Evolutionary conservation across 2,113 vertebrate genomes (phyloP).

Genomic region (Paramisgurnus dabryanus): DNA sequence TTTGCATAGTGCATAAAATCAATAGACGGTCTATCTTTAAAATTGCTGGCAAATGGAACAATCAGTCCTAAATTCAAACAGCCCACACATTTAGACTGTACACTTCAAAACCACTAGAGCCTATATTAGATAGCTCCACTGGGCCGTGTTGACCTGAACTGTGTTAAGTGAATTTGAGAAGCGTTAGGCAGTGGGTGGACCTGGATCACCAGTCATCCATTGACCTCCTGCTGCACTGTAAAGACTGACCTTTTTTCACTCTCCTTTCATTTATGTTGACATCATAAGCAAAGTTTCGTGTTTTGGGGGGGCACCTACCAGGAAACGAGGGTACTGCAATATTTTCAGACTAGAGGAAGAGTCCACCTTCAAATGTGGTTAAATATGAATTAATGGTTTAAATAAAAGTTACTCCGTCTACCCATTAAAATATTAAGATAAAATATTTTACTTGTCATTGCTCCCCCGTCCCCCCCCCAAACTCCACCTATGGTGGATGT

Average conservation of each 20-base stretch:
- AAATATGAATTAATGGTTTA: no score
- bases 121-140: not conserved
- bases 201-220: slow-evolving; percentile 1
- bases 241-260: not conserved
- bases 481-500: no score
- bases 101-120: not conserved
- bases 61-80: not conserved
- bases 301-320: no score
- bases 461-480: no score
- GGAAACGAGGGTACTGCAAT: no score
- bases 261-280: not conserved
- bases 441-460: no score
- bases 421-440: no score
- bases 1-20: slow-evolving; percentile 4
- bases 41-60: slow-evolving; percentile 1
- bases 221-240: not conserved
- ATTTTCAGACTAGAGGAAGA: no score
- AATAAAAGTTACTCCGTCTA: no score
- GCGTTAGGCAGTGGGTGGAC: not conserved
- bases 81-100: not conserved
- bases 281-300: no score
- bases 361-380: no score
- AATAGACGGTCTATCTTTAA: slow-evolving; percentile 9
- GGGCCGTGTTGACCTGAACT: not conserved
- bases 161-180: not conserved